Evolutionary conservation across 1,140 invertebrate genomes (phyloP).

Genomic region (Dysdera silvatica): DNA sequence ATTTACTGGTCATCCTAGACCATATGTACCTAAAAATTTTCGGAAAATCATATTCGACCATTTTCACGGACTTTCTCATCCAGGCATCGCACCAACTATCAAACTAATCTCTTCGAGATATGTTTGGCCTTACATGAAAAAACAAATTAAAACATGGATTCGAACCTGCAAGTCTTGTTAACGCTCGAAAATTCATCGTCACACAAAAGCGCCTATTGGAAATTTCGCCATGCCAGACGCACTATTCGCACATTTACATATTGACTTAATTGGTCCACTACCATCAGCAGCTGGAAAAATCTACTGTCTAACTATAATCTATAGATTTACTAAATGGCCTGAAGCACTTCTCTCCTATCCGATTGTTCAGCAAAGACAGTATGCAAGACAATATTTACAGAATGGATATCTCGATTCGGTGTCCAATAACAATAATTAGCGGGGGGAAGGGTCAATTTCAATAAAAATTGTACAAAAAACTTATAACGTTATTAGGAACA

Average conservation of each 20-base stretch:
- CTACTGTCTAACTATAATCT: conserved; percentile 45
- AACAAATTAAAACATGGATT: not conserved
- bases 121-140: conserved; percentile 19
- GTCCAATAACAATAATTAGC: conserved; percentile 35
- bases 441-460: conserved; percentile 47
- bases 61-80: conserved; percentile 16
- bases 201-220: conserved; percentile 22
- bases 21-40: conserved; percentile 9
- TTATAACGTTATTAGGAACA: conserved; percentile 16
- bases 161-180: conserved; percentile 14
- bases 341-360: conserved; percentile 41
- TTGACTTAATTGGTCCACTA: conserved; percentile 48
- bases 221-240: not conserved
- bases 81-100: conserved; percentile 2
- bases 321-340: conserved; percentile 45
- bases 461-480: conserved; percentile 34
- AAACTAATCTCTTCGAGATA: not conserved
- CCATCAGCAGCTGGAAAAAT: conserved; percentile 36
- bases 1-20: not conserved
- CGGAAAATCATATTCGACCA: conserved; percentile 3
- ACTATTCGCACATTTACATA: conserved; percentile 44
- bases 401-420: conserved; percentile 42
- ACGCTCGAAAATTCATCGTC: conserved; percentile 19
- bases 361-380: conserved; percentile 42
- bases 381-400: conserved; percentile 35